Base-by-base conservation (phyloP, 1,140 invertebrate species). In the Drosophila sucinea region DNA sequence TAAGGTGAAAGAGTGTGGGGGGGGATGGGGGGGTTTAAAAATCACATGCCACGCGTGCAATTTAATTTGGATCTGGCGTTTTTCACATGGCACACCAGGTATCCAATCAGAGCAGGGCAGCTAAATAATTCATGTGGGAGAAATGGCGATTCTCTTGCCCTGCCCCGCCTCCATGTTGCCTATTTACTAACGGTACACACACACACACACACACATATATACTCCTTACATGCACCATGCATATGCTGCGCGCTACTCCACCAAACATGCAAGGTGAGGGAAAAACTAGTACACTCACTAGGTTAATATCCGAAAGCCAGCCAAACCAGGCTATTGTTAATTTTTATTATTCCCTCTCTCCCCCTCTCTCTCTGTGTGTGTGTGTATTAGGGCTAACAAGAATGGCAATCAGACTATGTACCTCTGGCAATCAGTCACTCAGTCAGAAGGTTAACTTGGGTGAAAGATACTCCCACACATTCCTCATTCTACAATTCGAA, bases 41-140 rank as follows among this genome's bases (percentile, higher is more conserved):
- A 74, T 74, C 51, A 67, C 47, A 77, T 77, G 27, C 60, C 61
- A 61, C 40, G 44, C 58, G 63, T 67, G 33, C 60, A 44, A 56
- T 77, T 77, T 77, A 70, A 77, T 77, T 77, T 55, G 38, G 60
- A 70, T 77, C 56, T 66, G 74, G 73, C 47, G n/a, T 54, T 68
- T 65, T 77, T 77, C 67, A 64, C 74, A 70, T 56, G 74, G 51
- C 60, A 38, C 60, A 17, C 17, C 17, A 64, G 32, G 40, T 55
- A 77, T 77, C 75, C 67, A 77, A 77, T 77, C 75, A 71, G 74
- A 65, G 75, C 67, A 55, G 66, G 44, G 23, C 66, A 64, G 35
- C 69, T 77, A 77, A 77, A 76, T 77, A 77, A 77, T 77, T 77
- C 75, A 77, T 77, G 75, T 77, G 75, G 74, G 75, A 77, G 74